Base-by-base conservation (phyloP, 2,797 vertebrate species). In the Graptemys geographica region DNA sequence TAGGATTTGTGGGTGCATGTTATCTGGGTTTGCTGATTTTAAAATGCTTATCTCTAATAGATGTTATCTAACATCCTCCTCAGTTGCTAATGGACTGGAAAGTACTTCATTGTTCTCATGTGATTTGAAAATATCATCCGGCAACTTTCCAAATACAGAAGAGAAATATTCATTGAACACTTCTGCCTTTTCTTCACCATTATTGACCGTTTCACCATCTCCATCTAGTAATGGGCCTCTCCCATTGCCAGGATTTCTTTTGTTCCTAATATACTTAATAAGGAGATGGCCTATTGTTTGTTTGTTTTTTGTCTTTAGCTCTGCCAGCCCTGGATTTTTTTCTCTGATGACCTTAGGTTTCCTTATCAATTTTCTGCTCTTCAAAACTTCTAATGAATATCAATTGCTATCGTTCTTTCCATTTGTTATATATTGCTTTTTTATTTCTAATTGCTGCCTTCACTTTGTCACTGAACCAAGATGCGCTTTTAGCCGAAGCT, bases 391-490 rank as follows among this genome's bases (percentile, higher is more conserved):
- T 8, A 28, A 10, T n/a, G 83, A 51, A 41, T 41, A 11, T 33
- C 65, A 5, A 76, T 69, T 47, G 5, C 62, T 88, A 59, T 55
- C 2, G 1, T n/a, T 37, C 47, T 53, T 69, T 11, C 13, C 9
- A 8, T 90, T 88, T 81, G 79, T 78, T 92, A 88, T 5, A 11
- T 53, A 86, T 83, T 57, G 85, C 92, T 94, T 88, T 94, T 80
- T 56, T 59, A 52, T 49, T 56, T 44, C 31, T 82, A 21, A 62
- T 19, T 65, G 62, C 33, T n/a, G 33, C 33, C 16, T 65, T 65
- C 62, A n/a, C 16, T n/a, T 65, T 65, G 18, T 33, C 33, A n/a
- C 33, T 13, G 33, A 9, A 65, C 33, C 62, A 65, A 18, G 13
- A 19, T n/a, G 62, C 19, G 16, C 16, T 19, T n/a, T 65, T n/a